Evolutionary conservation across 2,888 invertebrate genomes (phyloP).

Genomic region (Eupithecia centaureata): DNA sequence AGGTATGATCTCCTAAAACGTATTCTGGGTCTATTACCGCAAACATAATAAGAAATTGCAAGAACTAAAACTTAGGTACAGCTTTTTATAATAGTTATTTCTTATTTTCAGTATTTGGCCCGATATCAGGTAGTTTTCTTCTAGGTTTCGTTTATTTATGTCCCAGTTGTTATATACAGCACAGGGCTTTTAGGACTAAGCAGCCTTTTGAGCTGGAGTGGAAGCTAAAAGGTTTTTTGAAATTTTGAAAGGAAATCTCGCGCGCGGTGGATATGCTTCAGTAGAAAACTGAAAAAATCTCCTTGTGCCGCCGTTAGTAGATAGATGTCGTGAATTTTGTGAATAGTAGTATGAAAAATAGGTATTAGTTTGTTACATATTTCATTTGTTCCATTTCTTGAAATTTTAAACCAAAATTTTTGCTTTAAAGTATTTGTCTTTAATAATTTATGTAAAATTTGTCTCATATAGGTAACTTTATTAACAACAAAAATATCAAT

Average conservation of each 20-base stretch:
- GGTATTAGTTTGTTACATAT: no score
- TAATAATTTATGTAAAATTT: no score
- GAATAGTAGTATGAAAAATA: not conserved
- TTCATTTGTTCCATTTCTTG: no score
- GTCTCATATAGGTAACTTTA: no score
- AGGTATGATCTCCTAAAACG: not conserved
- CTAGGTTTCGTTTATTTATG: not conserved
- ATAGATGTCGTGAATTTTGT: not conserved
- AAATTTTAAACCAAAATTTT: no score
- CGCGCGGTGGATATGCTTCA: not conserved
- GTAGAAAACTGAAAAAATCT: not conserved
- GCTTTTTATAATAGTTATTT: no score
- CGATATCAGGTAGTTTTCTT: not conserved
- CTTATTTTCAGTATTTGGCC: no score
- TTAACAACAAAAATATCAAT: no score
- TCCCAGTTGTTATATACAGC: not conserved
- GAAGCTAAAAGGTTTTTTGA: not conserved
- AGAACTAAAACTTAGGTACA: not conserved
- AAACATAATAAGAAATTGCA: not conserved
- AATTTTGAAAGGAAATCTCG: not conserved
- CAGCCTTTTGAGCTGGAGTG: not conserved
- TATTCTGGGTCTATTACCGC: not conserved
- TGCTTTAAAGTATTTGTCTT: no score
- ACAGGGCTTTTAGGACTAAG: not conserved
- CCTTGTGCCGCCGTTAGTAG: not conserved